Conservation (phyloP, 2,888 invertebrate species). For the Drosophila nr. fundita region DNA sequence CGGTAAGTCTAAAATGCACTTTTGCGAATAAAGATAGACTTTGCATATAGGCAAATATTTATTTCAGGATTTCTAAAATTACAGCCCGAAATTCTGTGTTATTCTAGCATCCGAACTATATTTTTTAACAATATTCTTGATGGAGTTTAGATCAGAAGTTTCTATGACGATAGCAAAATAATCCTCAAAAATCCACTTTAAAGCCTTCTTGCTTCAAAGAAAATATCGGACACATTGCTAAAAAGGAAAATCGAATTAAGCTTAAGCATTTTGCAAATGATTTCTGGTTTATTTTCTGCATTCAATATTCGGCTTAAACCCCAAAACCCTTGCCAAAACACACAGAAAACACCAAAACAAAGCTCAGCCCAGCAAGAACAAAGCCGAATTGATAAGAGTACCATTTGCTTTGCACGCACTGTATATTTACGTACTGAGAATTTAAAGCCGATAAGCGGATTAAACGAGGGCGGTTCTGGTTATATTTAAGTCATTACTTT, state of each 20-base stretch:
- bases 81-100: fast-evolving
- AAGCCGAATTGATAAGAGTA: neutral
- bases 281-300: neutral
- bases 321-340: neutral
- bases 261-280: neutral
- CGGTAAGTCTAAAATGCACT: neutral
- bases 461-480: constrained; percentile 1
- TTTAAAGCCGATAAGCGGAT: constrained; percentile 25
- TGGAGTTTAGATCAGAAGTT: neutral
- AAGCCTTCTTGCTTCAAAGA: neutral
- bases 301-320: neutral
- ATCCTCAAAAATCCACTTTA: neutral
- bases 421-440: neutral
- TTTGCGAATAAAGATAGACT: no score
- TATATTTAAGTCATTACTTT: neutral
- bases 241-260: neutral
- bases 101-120: neutral
- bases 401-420: neutral
- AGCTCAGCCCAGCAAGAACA: neutral
- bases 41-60: neutral
- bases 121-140: neutral
- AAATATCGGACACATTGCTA: neutral
- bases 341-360: neutral
- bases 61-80: no score
- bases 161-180: neutral